Percentiles rank a stretch among this genome's conserved stretches.
Evolutionary conservation across 2,113 vertebrate species (phyloP).

Genomic region (Cyphomyrus discorhynchus): DNA sequence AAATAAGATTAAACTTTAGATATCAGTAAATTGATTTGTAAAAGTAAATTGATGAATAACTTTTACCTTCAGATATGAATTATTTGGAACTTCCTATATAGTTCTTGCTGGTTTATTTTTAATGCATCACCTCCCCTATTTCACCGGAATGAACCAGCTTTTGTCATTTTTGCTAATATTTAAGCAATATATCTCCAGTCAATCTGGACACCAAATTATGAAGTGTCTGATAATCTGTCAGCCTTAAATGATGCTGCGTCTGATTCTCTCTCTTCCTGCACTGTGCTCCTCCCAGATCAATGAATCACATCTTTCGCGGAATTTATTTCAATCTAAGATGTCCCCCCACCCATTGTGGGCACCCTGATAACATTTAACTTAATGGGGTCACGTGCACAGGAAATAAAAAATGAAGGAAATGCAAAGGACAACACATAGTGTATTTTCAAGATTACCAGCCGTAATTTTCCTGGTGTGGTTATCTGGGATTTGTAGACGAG

Average conservation of each 20-base stretch:
- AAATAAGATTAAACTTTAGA: not conserved
- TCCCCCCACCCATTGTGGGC: not conserved
- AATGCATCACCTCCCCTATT: not conserved
- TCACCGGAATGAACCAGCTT: not conserved
- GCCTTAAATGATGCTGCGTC: not conserved
- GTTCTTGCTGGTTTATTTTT: not conserved
- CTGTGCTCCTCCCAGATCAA: conserved; percentile 4
- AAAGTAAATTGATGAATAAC: not conserved
- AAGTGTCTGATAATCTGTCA: not conserved
- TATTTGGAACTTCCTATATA: not conserved
- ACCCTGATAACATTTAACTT: conserved; percentile 10
- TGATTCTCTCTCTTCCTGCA: not conserved
- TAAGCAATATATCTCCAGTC: not conserved
- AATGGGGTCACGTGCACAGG: not conserved
- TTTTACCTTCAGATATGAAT: not conserved
- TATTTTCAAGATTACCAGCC: not conserved
- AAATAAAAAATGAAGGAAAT: conserved; percentile 7
- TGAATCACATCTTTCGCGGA: not conserved
- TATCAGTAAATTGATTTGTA: not conserved
- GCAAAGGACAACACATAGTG: not conserved
- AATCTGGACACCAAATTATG: not conserved
- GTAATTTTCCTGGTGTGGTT: not conserved
- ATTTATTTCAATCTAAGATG: not conserved
- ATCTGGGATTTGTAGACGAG: not conserved
- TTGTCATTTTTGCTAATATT: not conserved